These are phyloP conservation scores for Rhingia campestris DNA, from an alignment of 2,888 invertebrate species.

Conservation along the genomic window DNA sequence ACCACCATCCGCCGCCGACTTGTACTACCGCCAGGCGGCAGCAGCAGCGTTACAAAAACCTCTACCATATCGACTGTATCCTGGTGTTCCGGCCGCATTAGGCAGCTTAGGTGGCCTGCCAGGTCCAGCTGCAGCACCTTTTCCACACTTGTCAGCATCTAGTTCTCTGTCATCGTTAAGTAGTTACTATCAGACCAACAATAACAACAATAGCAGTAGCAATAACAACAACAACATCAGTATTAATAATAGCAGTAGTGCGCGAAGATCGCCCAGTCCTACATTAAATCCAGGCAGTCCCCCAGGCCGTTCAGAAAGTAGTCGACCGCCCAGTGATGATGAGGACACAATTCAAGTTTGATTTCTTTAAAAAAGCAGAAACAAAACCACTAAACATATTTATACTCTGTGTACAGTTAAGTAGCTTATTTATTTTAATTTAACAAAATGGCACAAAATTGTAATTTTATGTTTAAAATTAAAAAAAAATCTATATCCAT, in stretches of 20 bases:
- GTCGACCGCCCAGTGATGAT: slow-evolving; percentile 82
- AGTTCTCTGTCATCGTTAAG: slow-evolving; percentile 85
- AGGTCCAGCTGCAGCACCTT: slow-evolving; percentile 81
- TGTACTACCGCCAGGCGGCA: slow-evolving; percentile 92
- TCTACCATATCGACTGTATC: slow-evolving; percentile 87
- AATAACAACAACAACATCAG: slow-evolving; percentile 71
- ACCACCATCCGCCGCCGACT: slow-evolving; percentile 88
- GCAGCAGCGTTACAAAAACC: slow-evolving; percentile 94
- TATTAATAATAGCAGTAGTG: slow-evolving; percentile 74
- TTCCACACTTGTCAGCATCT: slow-evolving; percentile 85
- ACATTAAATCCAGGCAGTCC: slow-evolving; percentile 83
- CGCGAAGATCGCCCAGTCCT: slow-evolving; percentile 80
- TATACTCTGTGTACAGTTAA: slow-evolving; percentile 69
- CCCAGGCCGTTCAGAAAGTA: slow-evolving; percentile 82
- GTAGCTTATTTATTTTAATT: slow-evolving; percentile 68
- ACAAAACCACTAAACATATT: slow-evolving; percentile 18
- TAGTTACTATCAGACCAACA: slow-evolving; percentile 84
- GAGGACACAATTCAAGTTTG: slow-evolving; percentile 83
- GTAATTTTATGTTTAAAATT: slow-evolving; percentile 8
- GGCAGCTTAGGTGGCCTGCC: slow-evolving; percentile 80
- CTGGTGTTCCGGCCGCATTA: slow-evolving; percentile 81
- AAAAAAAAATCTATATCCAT: slow-evolving; percentile 16
- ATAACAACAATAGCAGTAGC: slow-evolving; percentile 67
- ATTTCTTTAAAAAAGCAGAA: slow-evolving; percentile 69
- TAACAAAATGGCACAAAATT: slow-evolving; percentile 63